Percentiles rank a stretch among this genome's conserved stretches.
phyloP scores from a whole-genome alignment of 2,888 invertebrate genomes.

The Plebejus melissa region DNA sequence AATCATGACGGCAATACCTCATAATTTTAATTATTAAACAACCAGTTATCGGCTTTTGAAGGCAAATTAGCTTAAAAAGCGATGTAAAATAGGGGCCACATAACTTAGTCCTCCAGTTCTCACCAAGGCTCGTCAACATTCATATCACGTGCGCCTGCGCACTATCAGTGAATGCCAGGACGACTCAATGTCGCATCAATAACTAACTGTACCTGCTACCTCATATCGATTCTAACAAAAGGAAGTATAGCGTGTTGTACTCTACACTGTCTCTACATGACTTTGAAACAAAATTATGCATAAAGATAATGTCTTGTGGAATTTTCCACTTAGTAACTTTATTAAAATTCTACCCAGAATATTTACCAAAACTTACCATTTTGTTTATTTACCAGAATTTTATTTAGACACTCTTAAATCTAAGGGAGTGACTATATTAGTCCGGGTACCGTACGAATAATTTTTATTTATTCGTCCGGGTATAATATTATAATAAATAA shows the following conservation, averaged over 20 bases:
- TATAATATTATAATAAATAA: too few relatives aligned
- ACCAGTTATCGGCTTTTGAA: too few relatives aligned
- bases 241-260: not conserved
- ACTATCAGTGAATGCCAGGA: conserved; percentile 59
- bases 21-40: too few relatives aligned
- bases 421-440: too few relatives aligned
- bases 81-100: not conserved
- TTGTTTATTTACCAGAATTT: too few relatives aligned
- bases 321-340: not conserved
- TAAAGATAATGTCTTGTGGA: not conserved
- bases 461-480: too few relatives aligned
- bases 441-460: too few relatives aligned
- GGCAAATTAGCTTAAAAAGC: not conserved
- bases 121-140: conserved; percentile 61
- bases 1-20: too few relatives aligned
- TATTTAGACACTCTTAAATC: too few relatives aligned
- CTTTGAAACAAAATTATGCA: not conserved
- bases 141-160: conserved; percentile 54
- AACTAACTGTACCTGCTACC: conserved; percentile 69
- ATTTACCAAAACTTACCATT: not conserved
- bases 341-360: not conserved
- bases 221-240: conserved; percentile 52
- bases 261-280: not conserved
- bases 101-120: conserved; percentile 57
- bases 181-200: conserved; percentile 70